Evolutionary conservation across 2,113 vertebrate genomes (phyloP).

Genomic region (Synodontis membranacea): DNA sequence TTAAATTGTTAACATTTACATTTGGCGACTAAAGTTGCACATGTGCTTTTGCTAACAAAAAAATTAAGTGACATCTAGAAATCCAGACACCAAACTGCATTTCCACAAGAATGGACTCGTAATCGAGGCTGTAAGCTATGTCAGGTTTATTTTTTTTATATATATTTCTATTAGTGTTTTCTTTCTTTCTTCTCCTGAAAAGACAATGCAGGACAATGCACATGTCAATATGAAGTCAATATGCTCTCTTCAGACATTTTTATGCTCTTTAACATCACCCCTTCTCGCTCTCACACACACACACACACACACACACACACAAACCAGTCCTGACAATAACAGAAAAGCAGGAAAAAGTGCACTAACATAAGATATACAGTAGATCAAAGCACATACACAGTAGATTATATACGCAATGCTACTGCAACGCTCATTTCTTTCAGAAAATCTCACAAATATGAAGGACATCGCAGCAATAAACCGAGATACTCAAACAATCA

Average conservation of each 20-base stretch:
- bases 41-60: neutral
- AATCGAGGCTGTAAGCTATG: neutral
- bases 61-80: neutral
- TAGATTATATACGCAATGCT: neutral
- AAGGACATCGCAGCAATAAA: neutral
- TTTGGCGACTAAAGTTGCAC: neutral
- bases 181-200: neutral
- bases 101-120: neutral
- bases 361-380: neutral
- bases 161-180: neutral
- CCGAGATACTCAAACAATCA: neutral
- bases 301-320: neutral
- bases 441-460: neutral
- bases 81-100: neutral
- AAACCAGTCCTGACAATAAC: neutral
- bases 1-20: conserved; percentile 7
- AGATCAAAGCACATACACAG: neutral
- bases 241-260: neutral
- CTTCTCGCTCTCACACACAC: neutral
- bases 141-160: neutral
- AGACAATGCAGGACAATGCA: neutral
- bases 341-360: neutral
- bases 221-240: neutral
- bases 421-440: neutral
- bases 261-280: neutral